Evolutionary conservation across 2,888 invertebrate genomes (phyloP), one percentile per base, ranked within the genome.

Genomic region (Tachystola acroxantha): DNA sequence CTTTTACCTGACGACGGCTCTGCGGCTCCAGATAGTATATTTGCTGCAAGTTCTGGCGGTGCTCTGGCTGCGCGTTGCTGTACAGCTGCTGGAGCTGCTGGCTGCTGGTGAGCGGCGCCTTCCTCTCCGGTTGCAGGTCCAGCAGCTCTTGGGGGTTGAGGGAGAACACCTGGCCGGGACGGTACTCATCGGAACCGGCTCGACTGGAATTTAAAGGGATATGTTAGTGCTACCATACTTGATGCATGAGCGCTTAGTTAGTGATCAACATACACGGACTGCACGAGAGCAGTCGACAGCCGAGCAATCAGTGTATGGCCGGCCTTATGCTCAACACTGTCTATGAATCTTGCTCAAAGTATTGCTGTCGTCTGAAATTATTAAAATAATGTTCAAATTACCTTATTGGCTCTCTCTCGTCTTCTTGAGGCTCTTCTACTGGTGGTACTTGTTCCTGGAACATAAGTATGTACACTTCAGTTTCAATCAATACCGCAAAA

Each of bases 141-240:
- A 86, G 40, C 1, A 86, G 57, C 38, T 86, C 86, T 43, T 73
- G 81, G 1, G 73, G 45, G 48, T 85, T 82, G 5, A 86, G 56
- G 0, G 85, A 85, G 46, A 73, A 77, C 38, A 86, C 86, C 48
- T 86, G 86, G 1, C 86, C 86, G 5, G 84, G 86, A 1, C 84
- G 75, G 49, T 86, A 86, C 42, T 80, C 67, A 39, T 80, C 71
- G 7, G 46, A 29, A 9, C 71, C 67, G n/a, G 57, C 48, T 37
- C 76, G 74, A 45, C 68, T 76, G 63, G 0, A 24, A 20, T 1
- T 6, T 3, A 20, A 20, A 20, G 20, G n/a, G n/a, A n/a, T 20
- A 20, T 20, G 20, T 20, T 7, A 20, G 20, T 4, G 20, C 20
- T 6, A 20, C 20, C 20, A 7, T n/a, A n/a, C n/a, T n/a, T n/a